These are phyloP conservation scores for Cyanocitta stelleri DNA, from an alignment of 2,113 vertebrate genomes.

Conservation along the genomic window DNA sequence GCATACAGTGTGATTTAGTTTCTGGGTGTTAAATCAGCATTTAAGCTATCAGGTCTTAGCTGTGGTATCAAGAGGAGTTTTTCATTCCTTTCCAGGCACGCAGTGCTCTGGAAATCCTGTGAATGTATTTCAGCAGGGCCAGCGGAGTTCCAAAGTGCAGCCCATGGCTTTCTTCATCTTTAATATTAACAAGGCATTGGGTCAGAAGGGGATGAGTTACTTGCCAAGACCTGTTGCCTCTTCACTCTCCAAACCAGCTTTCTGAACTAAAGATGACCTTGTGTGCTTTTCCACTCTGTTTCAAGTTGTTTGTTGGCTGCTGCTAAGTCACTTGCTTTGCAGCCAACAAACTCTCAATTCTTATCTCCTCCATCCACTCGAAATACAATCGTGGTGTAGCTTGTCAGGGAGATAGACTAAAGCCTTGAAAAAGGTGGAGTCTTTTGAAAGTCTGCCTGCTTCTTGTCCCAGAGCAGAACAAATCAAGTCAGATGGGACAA, in stretches of 20 bases:
- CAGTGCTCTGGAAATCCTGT: background rate
- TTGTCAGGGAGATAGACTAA: background rate
- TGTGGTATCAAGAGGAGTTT: background rate
- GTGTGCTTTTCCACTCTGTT: background rate
- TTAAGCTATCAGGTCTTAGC: background rate
- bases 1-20: background rate
- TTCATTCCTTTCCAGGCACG: background rate
- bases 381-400: background rate
- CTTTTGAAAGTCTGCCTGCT: background rate
- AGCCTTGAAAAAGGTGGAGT: background rate
- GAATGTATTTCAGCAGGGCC: background rate
- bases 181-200: background rate
- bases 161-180: background rate
- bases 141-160: background rate
- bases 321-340: background rate
- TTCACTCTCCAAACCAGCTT: background rate
- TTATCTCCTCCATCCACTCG: background rate
- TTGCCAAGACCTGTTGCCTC: background rate
- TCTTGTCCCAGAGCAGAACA: background rate
- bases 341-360: background rate
- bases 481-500: background rate
- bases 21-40: background rate
- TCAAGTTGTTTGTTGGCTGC: background rate
- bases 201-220: background rate
- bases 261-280: conserved; percentile 11